Evolutionary conservation across 2,888 invertebrate species (phyloP).

Genomic region (Gari tellinella): DNA sequence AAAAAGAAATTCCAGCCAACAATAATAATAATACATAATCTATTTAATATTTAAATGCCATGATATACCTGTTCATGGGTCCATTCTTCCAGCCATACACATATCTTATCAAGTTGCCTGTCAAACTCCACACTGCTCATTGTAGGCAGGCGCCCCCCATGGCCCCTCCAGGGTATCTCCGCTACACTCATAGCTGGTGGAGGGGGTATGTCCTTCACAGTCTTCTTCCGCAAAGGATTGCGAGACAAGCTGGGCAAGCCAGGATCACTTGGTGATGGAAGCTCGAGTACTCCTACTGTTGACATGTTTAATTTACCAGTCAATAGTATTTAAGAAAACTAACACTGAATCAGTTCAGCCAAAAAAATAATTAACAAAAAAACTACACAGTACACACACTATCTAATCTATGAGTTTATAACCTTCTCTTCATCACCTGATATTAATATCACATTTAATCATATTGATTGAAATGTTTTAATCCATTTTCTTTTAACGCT

Average conservation of each 20-base stretch:
- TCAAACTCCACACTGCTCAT: slow-evolving; percentile 77
- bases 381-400: no score
- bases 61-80: slow-evolving; percentile 72
- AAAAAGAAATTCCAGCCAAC: no score
- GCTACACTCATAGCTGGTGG: slow-evolving; percentile 44
- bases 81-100: slow-evolving; percentile 79
- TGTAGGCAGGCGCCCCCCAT: slow-evolving; percentile 73
- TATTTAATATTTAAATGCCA: neutral
- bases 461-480: no score
- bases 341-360: no score
- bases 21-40: neutral
- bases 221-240: slow-evolving; percentile 26
- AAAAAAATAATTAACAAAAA: no score
- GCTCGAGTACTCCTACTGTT: no score
- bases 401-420: no score
- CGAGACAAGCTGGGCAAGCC: slow-evolving; percentile 49
- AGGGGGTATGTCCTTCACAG: slow-evolving; percentile 17
- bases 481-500: no score
- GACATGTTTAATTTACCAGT: no score
- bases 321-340: no score
- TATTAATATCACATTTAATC: no score
- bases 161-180: slow-evolving; percentile 73
- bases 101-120: slow-evolving; percentile 78
- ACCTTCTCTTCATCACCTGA: no score
- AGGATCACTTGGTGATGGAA: slow-evolving; percentile 2